A percentile compares a stretch with the other conserved stretches of the same genome.
phyloP scores from a whole-genome alignment of 2,888 invertebrate species.

The Lycia hirtaria region DNA sequence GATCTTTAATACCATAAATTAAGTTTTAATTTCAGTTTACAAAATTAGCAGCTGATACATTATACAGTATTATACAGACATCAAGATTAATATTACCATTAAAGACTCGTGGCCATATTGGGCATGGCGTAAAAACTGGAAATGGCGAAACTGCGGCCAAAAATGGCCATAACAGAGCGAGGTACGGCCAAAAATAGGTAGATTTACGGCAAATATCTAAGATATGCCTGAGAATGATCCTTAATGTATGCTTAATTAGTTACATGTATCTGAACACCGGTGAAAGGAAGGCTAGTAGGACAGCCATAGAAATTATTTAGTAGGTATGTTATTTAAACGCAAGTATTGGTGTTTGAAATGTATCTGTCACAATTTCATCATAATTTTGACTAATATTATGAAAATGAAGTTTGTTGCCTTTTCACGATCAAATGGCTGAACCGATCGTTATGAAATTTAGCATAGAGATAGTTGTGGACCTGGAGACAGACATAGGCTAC shows the following conservation, averaged over 20 bases:
- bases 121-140: constrained; percentile 61
- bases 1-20: background rate
- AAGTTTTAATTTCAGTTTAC: constrained; percentile 3
- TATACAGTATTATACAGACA: constrained; percentile 48
- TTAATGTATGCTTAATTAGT: constrained; percentile 37
- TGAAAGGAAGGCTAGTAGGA: constrained; percentile 18
- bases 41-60: constrained; percentile 24
- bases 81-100: constrained; percentile 74
- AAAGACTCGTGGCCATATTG: constrained; percentile 57
- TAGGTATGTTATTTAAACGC: background rate
- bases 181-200: constrained; percentile 54
- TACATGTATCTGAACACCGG: constrained; percentile 22
- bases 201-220: constrained; percentile 58
- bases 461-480: too few relatives aligned
- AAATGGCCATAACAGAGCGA: constrained; percentile 45
- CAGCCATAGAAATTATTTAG: background rate
- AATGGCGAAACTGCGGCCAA: constrained; percentile 1
- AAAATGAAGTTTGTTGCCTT: too few relatives aligned
- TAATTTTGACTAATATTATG: too few relatives aligned
- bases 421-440: too few relatives aligned
- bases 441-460: too few relatives aligned
- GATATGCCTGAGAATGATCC: constrained; percentile 60
- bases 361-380: too few relatives aligned
- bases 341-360: too few relatives aligned
- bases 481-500: too few relatives aligned